Evolutionary conservation across 2,797 vertebrate genomes (phyloP), one percentile per base, ranked within the genome.

Genomic region (Enteromius mattozi): DNA sequence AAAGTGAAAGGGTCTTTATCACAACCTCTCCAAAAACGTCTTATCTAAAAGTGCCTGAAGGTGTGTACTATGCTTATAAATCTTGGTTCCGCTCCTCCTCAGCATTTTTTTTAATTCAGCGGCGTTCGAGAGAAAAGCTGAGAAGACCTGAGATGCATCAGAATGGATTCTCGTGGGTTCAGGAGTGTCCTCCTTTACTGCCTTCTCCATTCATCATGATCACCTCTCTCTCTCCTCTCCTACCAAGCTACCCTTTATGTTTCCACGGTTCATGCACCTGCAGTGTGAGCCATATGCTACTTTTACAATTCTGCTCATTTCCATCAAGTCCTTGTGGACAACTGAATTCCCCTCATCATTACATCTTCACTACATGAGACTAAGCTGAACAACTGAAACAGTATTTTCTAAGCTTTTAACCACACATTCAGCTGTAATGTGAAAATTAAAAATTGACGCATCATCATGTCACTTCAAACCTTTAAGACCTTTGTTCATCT

Each of bases 261-360:
- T 30, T 78, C 82, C 47, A 56, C 13, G 33, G 47, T 74, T 78
- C 63, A 75, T 76, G 56, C 33, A 85, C 87, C 85, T 84, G 69
- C 83, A 59, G 85, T 45, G 87, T 76, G 45, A 84, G 66, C 87
- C 88, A 89, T 89, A 87, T 88, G 88, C 75, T 85, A 82, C 54
- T 59, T 74, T 71, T 56, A 85, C 49, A 59, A 51, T 56, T 78
- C 45, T 54, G 63, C 86, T 85, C 77, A 83, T 86, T 79, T 86
- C 56, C 14, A 4, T 2, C 19, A 54, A 66, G 51, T 74, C 47
- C 37, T 66, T 80, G 35, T 59, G 82, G 74, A 83, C 63, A 69
- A 78, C 74, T n/a, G 49, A 42, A 40, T 78, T 78, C 63, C 63
- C 74, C 63, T 24, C 45, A 14, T 76, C 71, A 77, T 83, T 83